A percentile compares a stretch with the other conserved stretches of the same genome.
phyloP scores from a whole-genome alignment of 35 echinoderm and acorn worm species.

The Ophioderma brevispina region DNA sequence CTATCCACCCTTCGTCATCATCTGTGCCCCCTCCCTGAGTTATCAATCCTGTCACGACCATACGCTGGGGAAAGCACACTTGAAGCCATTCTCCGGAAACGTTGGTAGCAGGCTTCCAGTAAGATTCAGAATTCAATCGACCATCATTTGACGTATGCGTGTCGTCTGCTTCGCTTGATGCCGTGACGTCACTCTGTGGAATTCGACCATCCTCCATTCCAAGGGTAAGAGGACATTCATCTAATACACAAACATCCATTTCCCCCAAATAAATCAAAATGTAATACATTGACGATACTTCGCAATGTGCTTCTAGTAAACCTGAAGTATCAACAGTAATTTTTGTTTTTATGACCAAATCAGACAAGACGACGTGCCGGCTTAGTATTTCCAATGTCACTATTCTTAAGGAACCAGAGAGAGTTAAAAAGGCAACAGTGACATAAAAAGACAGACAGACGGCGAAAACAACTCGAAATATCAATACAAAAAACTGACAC shows the following conservation, averaged over 20 bases:
- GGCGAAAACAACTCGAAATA: no score
- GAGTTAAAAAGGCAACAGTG: no score
- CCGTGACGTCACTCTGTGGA: constrained; percentile 22
- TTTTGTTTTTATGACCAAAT: no score
- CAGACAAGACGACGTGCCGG: no score
- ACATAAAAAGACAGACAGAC: no score
- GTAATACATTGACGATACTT: no score
- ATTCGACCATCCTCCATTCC: constrained; percentile 11
- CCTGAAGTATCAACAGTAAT: no score
- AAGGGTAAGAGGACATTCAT: constrained; percentile 46
- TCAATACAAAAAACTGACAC: no score
- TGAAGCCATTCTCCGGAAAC: constrained; percentile 29
- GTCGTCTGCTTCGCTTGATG: constrained; percentile 22
- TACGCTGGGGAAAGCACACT: constrained; percentile 39
- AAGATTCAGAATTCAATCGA: neutral
- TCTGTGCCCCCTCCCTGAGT: constrained; percentile 27
- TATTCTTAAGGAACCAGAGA: no score
- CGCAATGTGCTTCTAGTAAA: no score
- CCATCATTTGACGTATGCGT: neutral
- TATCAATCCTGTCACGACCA: constrained; percentile 30
- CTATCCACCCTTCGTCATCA: constrained; percentile 49
- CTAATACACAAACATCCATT: neutral
- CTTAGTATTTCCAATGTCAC: no score
- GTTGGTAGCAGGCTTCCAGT: constrained; percentile 40
- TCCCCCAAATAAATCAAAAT: no score